These are phyloP conservation scores for Acestrorhynchus altus DNA, from an alignment of 2,797 vertebrate species.

Conservation along the genomic window DNA sequence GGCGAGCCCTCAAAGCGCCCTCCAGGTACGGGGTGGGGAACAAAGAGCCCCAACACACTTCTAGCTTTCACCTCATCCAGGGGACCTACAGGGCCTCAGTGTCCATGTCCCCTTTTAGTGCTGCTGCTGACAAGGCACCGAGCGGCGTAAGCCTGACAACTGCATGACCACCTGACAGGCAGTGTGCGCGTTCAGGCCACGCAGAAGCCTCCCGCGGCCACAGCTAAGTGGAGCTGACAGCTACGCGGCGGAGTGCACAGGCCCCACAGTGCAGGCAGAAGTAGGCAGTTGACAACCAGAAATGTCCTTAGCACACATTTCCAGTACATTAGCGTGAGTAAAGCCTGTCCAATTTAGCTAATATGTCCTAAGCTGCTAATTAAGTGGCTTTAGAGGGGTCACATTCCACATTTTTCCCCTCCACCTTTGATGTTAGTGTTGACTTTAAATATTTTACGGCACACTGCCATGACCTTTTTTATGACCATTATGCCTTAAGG, in stretches of 20 bases:
- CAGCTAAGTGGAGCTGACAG: conserved; percentile 1
- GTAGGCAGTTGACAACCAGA: background rate
- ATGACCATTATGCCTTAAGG: too few species aligned
- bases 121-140: conserved; percentile 34
- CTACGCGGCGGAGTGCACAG: background rate
- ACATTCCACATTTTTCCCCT: too few species aligned
- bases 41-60: conserved; percentile 8
- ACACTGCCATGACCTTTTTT: too few species aligned
- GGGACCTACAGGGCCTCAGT: background rate
- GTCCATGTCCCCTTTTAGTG: conserved; percentile 1
- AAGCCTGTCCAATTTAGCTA: background rate
- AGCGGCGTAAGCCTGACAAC: background rate
- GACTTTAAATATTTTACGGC: too few species aligned
- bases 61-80: background rate
- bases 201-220: background rate
- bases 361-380: background rate
- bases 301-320: background rate
- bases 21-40: conserved; percentile 29
- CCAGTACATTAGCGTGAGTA: background rate
- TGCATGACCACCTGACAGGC: background rate
- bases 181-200: background rate
- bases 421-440: too few species aligned
- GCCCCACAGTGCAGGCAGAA: background rate
- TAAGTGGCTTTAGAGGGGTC: background rate
- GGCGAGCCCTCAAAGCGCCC: conserved; percentile 8